Base-by-base conservation (phyloP, 2,113 vertebrate genomes). In the Bufo gargarizans region DNA sequence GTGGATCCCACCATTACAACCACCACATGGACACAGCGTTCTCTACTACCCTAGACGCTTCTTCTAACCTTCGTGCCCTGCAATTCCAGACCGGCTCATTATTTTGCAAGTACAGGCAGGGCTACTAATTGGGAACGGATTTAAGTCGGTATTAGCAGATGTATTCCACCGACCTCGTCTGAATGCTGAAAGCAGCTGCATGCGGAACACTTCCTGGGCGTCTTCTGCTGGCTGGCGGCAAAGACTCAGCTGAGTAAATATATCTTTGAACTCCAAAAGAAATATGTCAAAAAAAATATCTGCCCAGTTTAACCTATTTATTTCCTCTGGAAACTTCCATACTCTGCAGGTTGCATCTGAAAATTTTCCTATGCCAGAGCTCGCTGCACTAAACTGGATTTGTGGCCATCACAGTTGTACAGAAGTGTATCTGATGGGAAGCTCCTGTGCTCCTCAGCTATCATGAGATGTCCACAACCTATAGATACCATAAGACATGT, bases 241-340 rank as follows among this genome's bases (percentile, higher is more conserved):
- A 61, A 17, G 19, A 49, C 45, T 50, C 80, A 65, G 59, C 59
- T 53, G 47, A 83, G 81, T 65, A 67, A 83, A 83, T 67, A 83
- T 67, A 83, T 22, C 20, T 13, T 65, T 45, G 33, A 83, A 67
- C 19, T 50, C 20, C 4, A 20, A 19, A n/a, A 49, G 45, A 63
- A 82, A 63, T n/a, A 65, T 16, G 2, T 43, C 78, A 80, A 43
- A 47, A 81, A 63, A 33, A 33, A 33, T 33, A 72, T 45, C 20
- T 19, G 55, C 79, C 56, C 22, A 43, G 53, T 80, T 56, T 50
- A 43, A 55, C 49, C 76, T 78, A 33, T 79, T 61, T 81, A 58
- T 81, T 81, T 81, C 61, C 56, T 59, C 56, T 77, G 74, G 49
- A 77, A 53, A 77, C 19, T 59, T n/a, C 22, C 77, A 5, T 0